Evolutionary conservation across 2,888 invertebrate species (phyloP), one percentile per base, ranked within the genome.

Genomic region (Leptinotarsa juncta): DNA sequence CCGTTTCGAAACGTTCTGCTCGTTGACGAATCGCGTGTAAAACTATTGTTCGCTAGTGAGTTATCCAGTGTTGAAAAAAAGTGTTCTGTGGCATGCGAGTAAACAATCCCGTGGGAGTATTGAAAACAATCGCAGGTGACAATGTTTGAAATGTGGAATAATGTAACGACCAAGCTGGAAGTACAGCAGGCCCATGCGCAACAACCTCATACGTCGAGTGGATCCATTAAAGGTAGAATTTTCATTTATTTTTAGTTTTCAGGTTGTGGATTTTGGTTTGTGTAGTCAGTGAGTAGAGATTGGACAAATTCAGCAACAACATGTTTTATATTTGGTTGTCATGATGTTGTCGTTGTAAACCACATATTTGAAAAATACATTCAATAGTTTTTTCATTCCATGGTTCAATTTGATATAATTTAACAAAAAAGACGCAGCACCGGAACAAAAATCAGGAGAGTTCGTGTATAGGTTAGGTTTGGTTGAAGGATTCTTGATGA

Each of bases 71-170:
- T 32, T 32, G 32, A 32, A 32, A 5, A 53, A 18, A 12, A 72
- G 72, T 72, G 72, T 67, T 20, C 4, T 20, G 57, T 65, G 23
- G 55, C 14, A 67, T 67, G 67, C 60, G 48, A 42, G 55, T 20
- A 42, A 23, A 69, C 69, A 23, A 53, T 67, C 53, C 12, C 3
- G 60, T 74, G 70, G 62, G 48, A 72, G 70, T 48, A 23, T 67
- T 70, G 18, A 23, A 50, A 67, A 55, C 67, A 62, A 62, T 71
- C 55, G n/a, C 12, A 26, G 14, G 74, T 77, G 83, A 93, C 92
- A 88, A 94, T 94, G 94, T 94, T 94, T 89, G 94, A 94, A 89
- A 94, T 94, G 93, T 94, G 94, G 94, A 94, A 92, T 90, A 92
- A 92, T 87, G 94, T 94, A 86, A 92, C 91, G 89, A 92, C 92